phyloP scores from a whole-genome alignment of 2,797 vertebrate genomes.

The Sardinella longiceps region DNA sequence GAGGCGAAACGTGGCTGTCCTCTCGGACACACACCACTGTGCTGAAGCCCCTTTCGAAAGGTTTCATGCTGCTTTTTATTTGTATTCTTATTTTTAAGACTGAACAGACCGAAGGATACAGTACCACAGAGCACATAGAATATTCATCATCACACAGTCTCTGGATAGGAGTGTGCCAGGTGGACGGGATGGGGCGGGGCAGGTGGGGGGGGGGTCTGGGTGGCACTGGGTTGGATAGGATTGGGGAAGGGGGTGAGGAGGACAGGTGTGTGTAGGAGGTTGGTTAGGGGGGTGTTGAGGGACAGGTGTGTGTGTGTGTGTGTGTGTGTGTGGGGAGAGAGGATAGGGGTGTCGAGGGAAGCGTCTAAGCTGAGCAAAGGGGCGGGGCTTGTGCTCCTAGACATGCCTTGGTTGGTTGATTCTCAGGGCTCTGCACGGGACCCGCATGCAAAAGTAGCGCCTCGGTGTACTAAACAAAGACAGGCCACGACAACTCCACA shows the following conservation, averaged over 20 bases:
- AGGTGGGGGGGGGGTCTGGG: neutral
- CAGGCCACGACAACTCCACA: slow-evolving; percentile 32
- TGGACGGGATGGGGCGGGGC: neutral
- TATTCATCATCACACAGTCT: slow-evolving; percentile 63
- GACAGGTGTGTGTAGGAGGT: neutral
- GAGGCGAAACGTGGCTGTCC: neutral
- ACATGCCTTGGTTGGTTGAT: slow-evolving; percentile 41
- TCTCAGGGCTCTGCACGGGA: slow-evolving; percentile 64
- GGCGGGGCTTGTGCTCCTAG: slow-evolving; percentile 3
- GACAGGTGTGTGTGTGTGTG: neutral
- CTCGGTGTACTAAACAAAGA: slow-evolving; percentile 51
- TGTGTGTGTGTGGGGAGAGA: neutral
- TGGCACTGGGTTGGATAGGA: slow-evolving; percentile 12
- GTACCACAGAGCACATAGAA: slow-evolving; percentile 65
- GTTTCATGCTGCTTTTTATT: slow-evolving; percentile 52
- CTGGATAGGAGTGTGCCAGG: slow-evolving; percentile 26
- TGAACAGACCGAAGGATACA: slow-evolving; percentile 66
- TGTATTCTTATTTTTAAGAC: slow-evolving; percentile 44
- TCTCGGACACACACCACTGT: slow-evolving; percentile 38
- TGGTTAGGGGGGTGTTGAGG: neutral
- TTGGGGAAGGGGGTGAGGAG: neutral
- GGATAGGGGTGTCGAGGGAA: slow-evolving; percentile 15
- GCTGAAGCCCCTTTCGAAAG: slow-evolving; percentile 38
- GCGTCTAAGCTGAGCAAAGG: slow-evolving; percentile 32
- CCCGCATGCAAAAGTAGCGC: slow-evolving; percentile 66